Evolutionary conservation across 1,140 invertebrate genomes (phyloP).

Genomic region (Glomeris maerens): DNA sequence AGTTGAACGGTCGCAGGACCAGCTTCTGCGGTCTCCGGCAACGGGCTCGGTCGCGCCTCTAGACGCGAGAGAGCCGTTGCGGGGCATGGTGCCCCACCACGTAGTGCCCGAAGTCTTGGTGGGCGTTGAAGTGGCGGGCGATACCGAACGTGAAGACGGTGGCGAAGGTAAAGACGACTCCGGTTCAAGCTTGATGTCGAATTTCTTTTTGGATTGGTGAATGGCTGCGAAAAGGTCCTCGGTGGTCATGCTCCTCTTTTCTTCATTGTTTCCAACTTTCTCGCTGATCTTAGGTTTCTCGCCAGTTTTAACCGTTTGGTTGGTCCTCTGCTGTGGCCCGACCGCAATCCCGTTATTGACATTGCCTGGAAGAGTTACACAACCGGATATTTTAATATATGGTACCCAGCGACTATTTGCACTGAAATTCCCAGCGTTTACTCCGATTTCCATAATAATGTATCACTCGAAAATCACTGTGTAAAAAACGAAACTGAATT

Average conservation of each 20-base stretch:
- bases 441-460: too few relatives aligned
- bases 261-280: not conserved
- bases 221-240: conserved; percentile 21
- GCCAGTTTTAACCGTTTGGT: too few relatives aligned
- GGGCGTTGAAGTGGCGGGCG: not conserved
- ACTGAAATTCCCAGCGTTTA: too few relatives aligned
- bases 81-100: not conserved
- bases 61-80: not conserved
- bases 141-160: conserved; percentile 14
- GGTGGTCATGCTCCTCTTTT: conserved; percentile 13
- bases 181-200: conserved; percentile 17
- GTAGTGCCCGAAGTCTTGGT: not conserved
- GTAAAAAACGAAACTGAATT: too few relatives aligned
- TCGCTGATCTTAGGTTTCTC: not conserved
- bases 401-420: too few relatives aligned
- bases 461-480: too few relatives aligned
- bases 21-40: conserved; percentile 8
- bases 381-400: too few relatives aligned
- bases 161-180: conserved; percentile 17
- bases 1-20: conserved; percentile 1
- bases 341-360: too few relatives aligned
- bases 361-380: too few relatives aligned
- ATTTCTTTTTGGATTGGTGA: conserved; percentile 22
- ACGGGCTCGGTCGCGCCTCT: not conserved
- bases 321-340: too few relatives aligned